phyloP scores from a whole-genome alignment of 1,140 invertebrate genomes.

The Trissolcus basalis region DNA sequence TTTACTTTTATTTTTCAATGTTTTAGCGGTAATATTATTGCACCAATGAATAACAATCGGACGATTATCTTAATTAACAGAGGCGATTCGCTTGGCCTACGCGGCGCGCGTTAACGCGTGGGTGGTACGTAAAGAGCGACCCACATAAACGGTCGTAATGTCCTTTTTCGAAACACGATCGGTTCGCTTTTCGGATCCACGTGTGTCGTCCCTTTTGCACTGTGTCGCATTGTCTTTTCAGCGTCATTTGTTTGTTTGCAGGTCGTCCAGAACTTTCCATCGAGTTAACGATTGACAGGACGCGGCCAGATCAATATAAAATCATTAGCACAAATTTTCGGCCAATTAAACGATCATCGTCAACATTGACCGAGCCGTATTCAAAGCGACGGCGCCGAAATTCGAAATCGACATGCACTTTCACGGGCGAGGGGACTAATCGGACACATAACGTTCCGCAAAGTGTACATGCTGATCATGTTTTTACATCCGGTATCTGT shows the following conservation, averaged over 20 bases:
- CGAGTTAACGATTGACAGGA: no score
- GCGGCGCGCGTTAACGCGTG: slow-evolving; percentile 36
- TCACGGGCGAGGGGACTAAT: slow-evolving; percentile 13
- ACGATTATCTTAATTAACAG: slow-evolving; percentile 72
- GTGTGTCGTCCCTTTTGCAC: slow-evolving; percentile 17
- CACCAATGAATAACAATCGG: slow-evolving; percentile 63
- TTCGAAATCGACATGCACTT: slow-evolving; percentile 4
- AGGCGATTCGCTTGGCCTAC: slow-evolving; percentile 70
- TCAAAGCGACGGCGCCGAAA: not conserved
- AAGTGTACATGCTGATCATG: slow-evolving; percentile 9
- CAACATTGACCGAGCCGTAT: not conserved
- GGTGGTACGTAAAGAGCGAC: slow-evolving; percentile 29
- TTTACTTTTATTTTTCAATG: not conserved
- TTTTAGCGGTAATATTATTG: slow-evolving; percentile 33
- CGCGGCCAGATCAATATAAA: slow-evolving; percentile 1
- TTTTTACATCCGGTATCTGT: slow-evolving; percentile 35
- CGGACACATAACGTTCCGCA: not conserved
- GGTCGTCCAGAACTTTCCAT: no score
- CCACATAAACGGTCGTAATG: slow-evolving; percentile 54
- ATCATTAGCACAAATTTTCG: slow-evolving; percentile 21
- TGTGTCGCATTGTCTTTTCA: not conserved
- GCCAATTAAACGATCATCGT: slow-evolving; percentile 11
- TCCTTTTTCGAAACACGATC: slow-evolving; percentile 39
- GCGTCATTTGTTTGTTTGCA: no score
- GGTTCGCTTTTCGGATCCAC: slow-evolving; percentile 17